phyloP scores from a whole-genome alignment of 2,113 vertebrate genomes.

The cattle (Bos taurus) region ARS-UCD2.0 NC_037357.1:111353001-111353500 shows the following conservation, averaged over 20 bases:
- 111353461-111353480: neutral
- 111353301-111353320: neutral
- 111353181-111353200: neutral
- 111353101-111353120: neutral
- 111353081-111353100: neutral
- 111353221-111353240: neutral
- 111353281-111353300: neutral
- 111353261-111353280: neutral
- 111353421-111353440: neutral
- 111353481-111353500: neutral
- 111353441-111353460: neutral
- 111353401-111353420: neutral
- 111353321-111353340: conserved; percentile 5
- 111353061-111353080: neutral
- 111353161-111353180: neutral
- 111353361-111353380: neutral
- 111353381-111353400: neutral
- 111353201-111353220: neutral
- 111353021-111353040: neutral
- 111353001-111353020: neutral
- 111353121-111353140: neutral
- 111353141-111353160: neutral
- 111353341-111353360: neutral
- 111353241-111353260: neutral
- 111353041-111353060: neutral